These are phyloP conservation scores for Thymelicus lineola DNA, from an alignment of 2,888 invertebrate genomes.

Conservation along the genomic window DNA sequence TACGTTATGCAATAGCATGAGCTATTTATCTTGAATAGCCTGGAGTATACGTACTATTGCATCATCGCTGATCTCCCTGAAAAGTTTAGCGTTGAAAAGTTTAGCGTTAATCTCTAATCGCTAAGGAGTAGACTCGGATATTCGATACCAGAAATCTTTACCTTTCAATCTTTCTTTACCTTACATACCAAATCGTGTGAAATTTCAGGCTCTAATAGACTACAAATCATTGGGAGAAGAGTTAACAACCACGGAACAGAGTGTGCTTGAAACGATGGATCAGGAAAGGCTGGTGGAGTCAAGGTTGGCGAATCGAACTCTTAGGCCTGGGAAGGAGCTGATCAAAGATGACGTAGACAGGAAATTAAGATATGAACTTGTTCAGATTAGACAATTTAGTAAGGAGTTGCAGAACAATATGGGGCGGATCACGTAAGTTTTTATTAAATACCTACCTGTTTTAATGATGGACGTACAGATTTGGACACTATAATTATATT, in stretches of 20 bases:
- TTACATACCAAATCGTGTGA: not conserved
- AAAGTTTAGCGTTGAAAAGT: too few species aligned
- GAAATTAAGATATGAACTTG: constrained; percentile 87
- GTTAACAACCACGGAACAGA: constrained; percentile 87
- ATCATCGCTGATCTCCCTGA: too few species aligned
- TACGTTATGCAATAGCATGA: too few species aligned
- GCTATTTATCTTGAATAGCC: too few species aligned
- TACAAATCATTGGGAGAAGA: constrained; percentile 89
- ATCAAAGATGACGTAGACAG: constrained; percentile 87
- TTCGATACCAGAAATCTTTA: too few species aligned
- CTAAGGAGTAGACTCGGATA: too few species aligned
- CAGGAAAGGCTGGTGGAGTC: constrained; percentile 89
- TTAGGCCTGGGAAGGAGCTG: constrained; percentile 87
- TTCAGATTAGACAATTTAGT: constrained; percentile 84
- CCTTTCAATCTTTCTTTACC: too few species aligned
- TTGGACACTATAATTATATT: too few species aligned
- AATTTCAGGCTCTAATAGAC: constrained; percentile 86
- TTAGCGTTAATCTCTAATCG: too few species aligned
- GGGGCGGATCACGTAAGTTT: constrained; percentile 83
- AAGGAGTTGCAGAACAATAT: constrained; percentile 85
- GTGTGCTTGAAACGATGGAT: constrained; percentile 88
- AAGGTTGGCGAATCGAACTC: constrained; percentile 88
- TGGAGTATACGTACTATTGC: too few species aligned
- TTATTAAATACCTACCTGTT: not conserved
- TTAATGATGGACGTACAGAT: too few species aligned